Conservation (phyloP, 2,888 invertebrate species). For the Lingula anatina region DNA sequence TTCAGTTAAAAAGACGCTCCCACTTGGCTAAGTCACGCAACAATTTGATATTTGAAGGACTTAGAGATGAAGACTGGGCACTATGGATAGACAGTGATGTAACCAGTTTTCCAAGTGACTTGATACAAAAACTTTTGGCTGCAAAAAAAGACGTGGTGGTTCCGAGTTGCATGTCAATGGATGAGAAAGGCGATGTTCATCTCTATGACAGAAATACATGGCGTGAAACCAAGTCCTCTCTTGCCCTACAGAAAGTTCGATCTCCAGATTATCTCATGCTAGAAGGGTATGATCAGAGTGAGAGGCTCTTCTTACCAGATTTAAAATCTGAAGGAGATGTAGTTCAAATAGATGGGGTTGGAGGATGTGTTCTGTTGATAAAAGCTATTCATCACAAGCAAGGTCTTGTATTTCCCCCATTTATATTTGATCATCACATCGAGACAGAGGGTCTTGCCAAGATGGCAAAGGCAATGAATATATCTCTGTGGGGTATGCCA, state of each 20-base stretch:
- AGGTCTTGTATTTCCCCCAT: constrained; percentile 39
- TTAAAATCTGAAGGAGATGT: constrained; percentile 31
- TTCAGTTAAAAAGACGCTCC: constrained; percentile 26
- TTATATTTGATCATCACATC: constrained; percentile 31
- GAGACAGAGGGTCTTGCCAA: constrained; percentile 46
- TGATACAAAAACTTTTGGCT: constrained; percentile 36
- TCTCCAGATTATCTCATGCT: constrained; percentile 24
- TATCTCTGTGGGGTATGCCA: constrained; percentile 33
- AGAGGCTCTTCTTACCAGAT: constrained; percentile 30
- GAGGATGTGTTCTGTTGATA: constrained; percentile 37
- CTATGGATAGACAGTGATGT: constrained; percentile 45
- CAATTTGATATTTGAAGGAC: constrained; percentile 20
- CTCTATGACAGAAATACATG: constrained; percentile 42
- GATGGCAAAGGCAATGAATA: constrained; percentile 35
- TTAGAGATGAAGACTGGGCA: constrained; percentile 30
- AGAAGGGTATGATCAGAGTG: constrained; percentile 33
- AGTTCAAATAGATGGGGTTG: constrained; percentile 43
- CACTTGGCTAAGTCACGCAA: constrained; percentile 41
- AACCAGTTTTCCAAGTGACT: constrained; percentile 23
- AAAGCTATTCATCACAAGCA: constrained; percentile 29
- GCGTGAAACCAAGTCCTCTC: constrained; percentile 34
- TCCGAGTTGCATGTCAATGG: constrained; percentile 29
- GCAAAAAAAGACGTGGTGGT: constrained; percentile 31
- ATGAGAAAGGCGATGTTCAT: constrained; percentile 12
- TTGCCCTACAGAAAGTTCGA: constrained; percentile 18